Evolutionary conservation across 2,797 vertebrate species (phyloP), one percentile per base, ranked within the genome.

Genomic region (Scyliorhinus canicula): DNA sequence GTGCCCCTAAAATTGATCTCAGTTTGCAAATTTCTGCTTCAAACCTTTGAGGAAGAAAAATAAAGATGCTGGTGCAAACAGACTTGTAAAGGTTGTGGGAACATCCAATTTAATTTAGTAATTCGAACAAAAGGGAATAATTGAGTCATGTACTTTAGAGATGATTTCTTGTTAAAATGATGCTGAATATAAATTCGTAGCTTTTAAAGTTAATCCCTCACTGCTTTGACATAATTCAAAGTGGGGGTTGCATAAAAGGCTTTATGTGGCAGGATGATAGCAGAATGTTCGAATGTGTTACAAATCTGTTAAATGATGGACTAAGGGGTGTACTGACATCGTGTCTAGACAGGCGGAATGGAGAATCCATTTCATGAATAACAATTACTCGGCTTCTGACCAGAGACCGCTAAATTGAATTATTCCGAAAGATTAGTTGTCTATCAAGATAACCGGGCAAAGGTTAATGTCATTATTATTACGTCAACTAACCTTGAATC

Each of bases 391-490:
- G 16, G 67, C 44, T 94, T 94, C 93, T 94, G 67, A 94, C 44
- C 93, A 71, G 65, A 94, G 93, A 50, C 67, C 19, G 67, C 65
- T n/a, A 94, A 94, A 94, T 74, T 94, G 74, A 94, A 94, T 94
- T 94, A 94, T 94, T 90, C 93, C 93, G 50, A 74, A 94, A 71
- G 93, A 94, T 94, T 94, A 74, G 93, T 71, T 94, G 93, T 94
- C 93, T 35, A 74, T 94, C 93, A 94, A 74, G 74, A 12, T 31
- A 74, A 47, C 60, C 35, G 93, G 74, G 65, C 67, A 94, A 94
- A 94, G 93, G 67, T 94, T 74, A 94, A 94, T 94, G 69, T 55
- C 93, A 94, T 94, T 94, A 94, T 94, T 94, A 94, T 94, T 74
- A 94, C 16, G 67, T 94, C 93, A 94, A 52, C 44, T 74, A 74